Percentiles rank a stretch among this genome's conserved stretches.
Conservation (phyloP, 1,140 invertebrate species). For the Andricus grossulariae region DNA sequence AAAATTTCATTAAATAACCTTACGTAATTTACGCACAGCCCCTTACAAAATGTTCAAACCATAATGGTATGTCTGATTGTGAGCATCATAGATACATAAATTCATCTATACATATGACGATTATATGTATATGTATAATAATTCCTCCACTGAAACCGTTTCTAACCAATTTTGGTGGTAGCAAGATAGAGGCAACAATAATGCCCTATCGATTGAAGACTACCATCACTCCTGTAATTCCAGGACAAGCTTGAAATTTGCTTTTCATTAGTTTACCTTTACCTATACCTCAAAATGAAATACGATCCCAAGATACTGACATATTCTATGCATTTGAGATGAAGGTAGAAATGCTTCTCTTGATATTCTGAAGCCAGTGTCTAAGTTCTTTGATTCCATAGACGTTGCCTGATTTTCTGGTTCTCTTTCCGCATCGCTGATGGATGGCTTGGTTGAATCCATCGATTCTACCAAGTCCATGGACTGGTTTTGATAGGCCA, state of each 20-base stretch:
- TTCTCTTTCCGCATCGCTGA: constrained; percentile 2
- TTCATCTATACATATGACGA: too few species aligned
- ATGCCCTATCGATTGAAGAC: neutral
- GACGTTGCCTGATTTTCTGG: constrained; percentile 35
- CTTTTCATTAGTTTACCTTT: constrained; percentile 15
- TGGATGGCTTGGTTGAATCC: constrained; percentile 3
- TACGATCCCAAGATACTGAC: constrained; percentile 14
- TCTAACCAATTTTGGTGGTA: neutral
- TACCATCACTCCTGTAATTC: neutral
- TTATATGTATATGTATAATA: too few species aligned
- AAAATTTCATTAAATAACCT: too few species aligned
- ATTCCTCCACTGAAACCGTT: too few species aligned
- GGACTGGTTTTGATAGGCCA: constrained; percentile 45
- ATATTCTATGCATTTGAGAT: constrained; percentile 34
- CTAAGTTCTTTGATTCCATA: constrained; percentile 18
- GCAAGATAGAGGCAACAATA: neutral
- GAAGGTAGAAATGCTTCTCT: neutral
- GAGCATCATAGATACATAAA: too few species aligned
- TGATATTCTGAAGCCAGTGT: constrained; percentile 9
- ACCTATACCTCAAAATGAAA: constrained; percentile 1
- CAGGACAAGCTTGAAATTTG: constrained; percentile 16
- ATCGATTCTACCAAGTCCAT: constrained; percentile 19
- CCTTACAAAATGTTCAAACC: too few species aligned
- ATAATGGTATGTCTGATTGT: too few species aligned
- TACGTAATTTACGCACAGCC: too few species aligned